phyloP scores from a whole-genome alignment of 2,888 invertebrate genomes.

The Penaeus monodon region DNA sequence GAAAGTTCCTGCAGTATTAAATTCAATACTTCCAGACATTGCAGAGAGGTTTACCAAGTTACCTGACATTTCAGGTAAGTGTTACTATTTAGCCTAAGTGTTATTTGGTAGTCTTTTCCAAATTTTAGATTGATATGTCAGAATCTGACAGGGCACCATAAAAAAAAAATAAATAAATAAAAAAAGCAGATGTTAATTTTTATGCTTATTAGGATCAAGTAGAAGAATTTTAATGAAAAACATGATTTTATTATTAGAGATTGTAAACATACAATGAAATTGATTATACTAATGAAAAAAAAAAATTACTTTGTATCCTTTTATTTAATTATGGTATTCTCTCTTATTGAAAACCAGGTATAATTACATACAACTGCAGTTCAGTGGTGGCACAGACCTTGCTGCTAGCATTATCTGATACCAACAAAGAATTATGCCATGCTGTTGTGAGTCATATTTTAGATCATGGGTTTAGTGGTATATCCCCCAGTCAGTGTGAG shows the following conservation, averaged over 20 bases:
- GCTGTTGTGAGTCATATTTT: conserved; percentile 43
- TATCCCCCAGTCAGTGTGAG: background rate
- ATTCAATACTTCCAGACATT: conserved; percentile 34
- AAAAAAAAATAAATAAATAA: too few species aligned
- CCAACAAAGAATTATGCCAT: conserved; percentile 19
- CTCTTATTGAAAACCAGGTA: conserved; percentile 30
- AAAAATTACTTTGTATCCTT: too few species aligned
- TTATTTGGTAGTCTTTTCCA: too few species aligned
- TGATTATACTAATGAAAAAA: too few species aligned
- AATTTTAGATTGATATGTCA: too few species aligned
- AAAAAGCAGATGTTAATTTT: too few species aligned
- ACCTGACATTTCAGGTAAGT: conserved; percentile 24
- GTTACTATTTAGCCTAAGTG: background rate
- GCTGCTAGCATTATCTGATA: conserved; percentile 14
- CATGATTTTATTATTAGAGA: too few species aligned
- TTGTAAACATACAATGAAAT: too few species aligned
- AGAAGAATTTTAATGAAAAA: too few species aligned
- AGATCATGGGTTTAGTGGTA: conserved; percentile 37
- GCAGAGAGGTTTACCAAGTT: conserved; percentile 41
- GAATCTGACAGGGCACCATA: too few species aligned
- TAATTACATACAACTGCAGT: conserved; percentile 38
- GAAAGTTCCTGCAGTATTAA: conserved; percentile 37
- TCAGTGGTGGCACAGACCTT: conserved; percentile 57
- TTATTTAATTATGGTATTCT: too few species aligned
- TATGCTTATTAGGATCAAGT: too few species aligned